Base-by-base conservation (phyloP, 2,797 vertebrate species). In the Cyprinodon diabolis region DNA sequence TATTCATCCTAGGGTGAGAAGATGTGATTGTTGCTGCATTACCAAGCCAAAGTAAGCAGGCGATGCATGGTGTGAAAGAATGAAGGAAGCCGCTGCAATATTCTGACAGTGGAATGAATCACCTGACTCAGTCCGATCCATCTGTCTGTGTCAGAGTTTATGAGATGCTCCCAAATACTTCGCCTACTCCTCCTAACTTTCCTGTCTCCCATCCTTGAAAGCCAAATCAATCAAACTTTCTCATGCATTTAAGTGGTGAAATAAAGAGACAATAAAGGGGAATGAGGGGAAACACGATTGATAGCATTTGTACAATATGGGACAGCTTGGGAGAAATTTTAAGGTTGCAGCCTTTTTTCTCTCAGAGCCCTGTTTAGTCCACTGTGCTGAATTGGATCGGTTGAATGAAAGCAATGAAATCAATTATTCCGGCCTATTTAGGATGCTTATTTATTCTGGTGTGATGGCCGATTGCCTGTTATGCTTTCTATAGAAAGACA, bases 191-290 rank as follows among this genome's bases (percentile, higher is more conserved):
- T 30, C 30, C 87, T 87, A 91, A 93, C 89, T 91, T 91, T 65
- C 85, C 90, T 91, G 93, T 93, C 93, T 87, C 83, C 86, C 73
- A 54, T 80, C 82, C 83, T 84, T 73, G 77, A 84, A 81, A 91
- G 84, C 77, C 85, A 78, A 91, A 94, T 94, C 91, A 91, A 94
- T 94, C 94, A 94, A 92, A 89, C 80, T 87, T 91, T 82, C 60
- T 90, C 91, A 91, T 92, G 92, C 92, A 92, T 87, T 82, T 93
- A 91, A 92, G 83, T 89, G 87, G 76, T 30, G 86, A 90, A 92
- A 94, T 93, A 91, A 91, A 93, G 89, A 92, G 92, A 94, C 88
- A 93, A 93, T 93, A 90, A 91, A 92, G 91, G 91, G 91, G 89
- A 94, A 93, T 92, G 91, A 90, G 86, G 71, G 71, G 84, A 82